Conservation (phyloP, 2,113 vertebrate genomes). For the Chloropsis hardwickii region DNA sequence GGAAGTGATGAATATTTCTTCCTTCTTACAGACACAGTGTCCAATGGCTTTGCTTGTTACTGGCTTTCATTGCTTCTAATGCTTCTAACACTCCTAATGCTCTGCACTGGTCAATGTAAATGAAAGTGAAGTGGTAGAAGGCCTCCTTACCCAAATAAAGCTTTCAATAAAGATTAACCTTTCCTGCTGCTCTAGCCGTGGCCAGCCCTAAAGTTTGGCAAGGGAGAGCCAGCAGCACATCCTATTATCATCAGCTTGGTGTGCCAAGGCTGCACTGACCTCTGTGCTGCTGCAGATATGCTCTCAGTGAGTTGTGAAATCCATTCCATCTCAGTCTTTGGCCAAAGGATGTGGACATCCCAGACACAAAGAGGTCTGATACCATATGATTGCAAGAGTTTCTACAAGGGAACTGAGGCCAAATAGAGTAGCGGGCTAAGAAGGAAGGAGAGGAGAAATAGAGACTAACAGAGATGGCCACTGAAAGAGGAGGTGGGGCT, state of each 20-base stretch:
- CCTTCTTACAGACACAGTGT: neutral
- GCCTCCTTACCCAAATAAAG: neutral
- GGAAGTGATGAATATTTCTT: neutral
- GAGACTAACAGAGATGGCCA: neutral
- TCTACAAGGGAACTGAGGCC: neutral
- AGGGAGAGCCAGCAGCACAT: neutral
- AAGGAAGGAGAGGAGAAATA: neutral
- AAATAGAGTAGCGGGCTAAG: neutral
- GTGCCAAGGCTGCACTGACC: neutral
- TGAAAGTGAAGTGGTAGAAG: neutral
- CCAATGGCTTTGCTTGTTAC: neutral
- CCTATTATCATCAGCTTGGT: accelerated
- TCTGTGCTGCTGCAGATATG: neutral
- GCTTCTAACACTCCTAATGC: neutral
- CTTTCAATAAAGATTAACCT: neutral
- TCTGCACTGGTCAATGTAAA: neutral
- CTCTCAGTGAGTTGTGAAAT: neutral
- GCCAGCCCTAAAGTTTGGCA: neutral
- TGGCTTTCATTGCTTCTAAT: neutral
- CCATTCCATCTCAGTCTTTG: neutral
- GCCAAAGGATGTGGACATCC: neutral
- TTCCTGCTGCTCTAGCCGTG: neutral
- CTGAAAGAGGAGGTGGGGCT: neutral
- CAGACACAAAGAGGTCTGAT: neutral
- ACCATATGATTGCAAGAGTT: neutral